Conservation (phyloP, 1,140 invertebrate genomes). For the Anoplophora glabripennis region DNA sequence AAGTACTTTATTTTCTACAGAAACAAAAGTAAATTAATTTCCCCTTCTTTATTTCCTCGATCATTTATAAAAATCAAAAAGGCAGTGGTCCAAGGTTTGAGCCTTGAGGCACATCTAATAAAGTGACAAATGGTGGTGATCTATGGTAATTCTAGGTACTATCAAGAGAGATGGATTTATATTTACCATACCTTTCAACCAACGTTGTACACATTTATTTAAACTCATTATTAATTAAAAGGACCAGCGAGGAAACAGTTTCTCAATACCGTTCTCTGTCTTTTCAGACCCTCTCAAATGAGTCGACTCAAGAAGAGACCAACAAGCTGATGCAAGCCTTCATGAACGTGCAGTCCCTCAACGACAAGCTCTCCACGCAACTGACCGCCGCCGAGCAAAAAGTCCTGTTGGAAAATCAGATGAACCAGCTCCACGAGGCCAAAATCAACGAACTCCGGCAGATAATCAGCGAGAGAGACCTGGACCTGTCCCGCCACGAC, state of each 20-base stretch:
- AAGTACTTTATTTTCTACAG: no score
- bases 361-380: constrained; percentile 29
- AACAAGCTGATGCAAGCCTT: constrained; percentile 29
- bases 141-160: no score
- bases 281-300: constrained; percentile 35
- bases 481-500: constrained; percentile 28
- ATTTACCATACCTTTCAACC: no score
- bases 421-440: constrained; percentile 32
- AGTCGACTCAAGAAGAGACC: constrained; percentile 30
- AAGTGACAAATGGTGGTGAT: no score
- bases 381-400: constrained; percentile 31
- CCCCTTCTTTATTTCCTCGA: no score
- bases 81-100: no score
- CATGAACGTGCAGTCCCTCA: constrained; percentile 28
- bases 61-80: no score
- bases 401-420: constrained; percentile 31
- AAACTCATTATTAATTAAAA: background rate
- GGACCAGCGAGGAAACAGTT: background rate
- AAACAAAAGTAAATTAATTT: no score
- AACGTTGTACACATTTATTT: no score
- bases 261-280: constrained; percentile 3
- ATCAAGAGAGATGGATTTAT: no score
- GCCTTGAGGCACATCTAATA: no score
- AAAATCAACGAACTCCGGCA: constrained; percentile 35
- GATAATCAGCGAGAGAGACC: constrained; percentile 29